Evolutionary conservation across 2,113 vertebrate genomes (phyloP), one percentile per base, ranked within the genome.

Genomic region (Lophotis ruficrista): DNA sequence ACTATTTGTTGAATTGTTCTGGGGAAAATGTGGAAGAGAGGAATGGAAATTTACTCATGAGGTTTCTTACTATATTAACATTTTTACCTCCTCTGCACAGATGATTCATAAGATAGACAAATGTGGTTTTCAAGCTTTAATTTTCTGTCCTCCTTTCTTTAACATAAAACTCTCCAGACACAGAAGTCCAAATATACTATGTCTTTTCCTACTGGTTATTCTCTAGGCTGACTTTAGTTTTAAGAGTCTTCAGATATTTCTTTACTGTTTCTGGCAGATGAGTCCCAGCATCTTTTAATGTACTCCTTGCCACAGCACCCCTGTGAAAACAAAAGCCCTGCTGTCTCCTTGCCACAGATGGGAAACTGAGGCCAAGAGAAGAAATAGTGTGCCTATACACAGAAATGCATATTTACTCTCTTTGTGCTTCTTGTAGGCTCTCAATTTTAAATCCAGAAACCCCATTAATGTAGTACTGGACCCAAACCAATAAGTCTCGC

Each of bases 191-290:
- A 87, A 88, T 79, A 92, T 28, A 77, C 33, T 33, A 27, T 96
- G 41, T 88, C 37, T 84, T 97, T 89, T 84, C 78, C 61, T 79
- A 53, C 47, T 75, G 41, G 53, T 93, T 97, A n/a, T 92, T 83
- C n/a, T 93, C 76, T 93, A 93, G 77, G 68, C n/a, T 77, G 54
- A 75, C 66, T 90, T 86, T 4, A 57, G 51, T 89, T 95, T 81
- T 66, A 71, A 66, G 37, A 77, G 31, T 87, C 62, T 95, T 41
- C 60, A 86, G 77, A 51, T 45, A 64, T 19, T 93, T 80, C 57
- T 91, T 81, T 83, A 45, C 45, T 76, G 21, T 84, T 95, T 88
- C 43, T 94, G 41, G 28, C 56, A 70, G 76, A 83, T 93, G 58
- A 84, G 27, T 93, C 87, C 90, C 81, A 78, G 31, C 41, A 89